Evolutionary conservation across 2,888 invertebrate genomes (phyloP), one percentile per base, ranked within the genome.

Genomic region (Torymus tubicola): DNA sequence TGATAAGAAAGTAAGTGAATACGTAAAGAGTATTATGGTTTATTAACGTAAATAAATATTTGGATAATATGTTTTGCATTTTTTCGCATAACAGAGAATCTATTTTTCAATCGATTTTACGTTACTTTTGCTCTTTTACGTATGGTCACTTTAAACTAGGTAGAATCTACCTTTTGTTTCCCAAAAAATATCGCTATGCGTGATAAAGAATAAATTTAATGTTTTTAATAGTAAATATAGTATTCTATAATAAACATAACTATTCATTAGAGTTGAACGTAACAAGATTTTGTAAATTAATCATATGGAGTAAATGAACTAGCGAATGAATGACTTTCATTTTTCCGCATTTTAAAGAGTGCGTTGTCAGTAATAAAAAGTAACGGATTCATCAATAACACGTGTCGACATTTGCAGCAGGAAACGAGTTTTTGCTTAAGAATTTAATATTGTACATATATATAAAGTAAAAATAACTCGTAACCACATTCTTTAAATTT

Each of bases 121-220:
- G 42, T 42, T 42, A 42, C 8, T 8, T 42, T 42, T 42, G 8
- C 8, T 42, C 42, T 42, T 42, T 42, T 42, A 42, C 42, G 42
- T 42, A 42, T 42, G 8, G 10, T 42, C 42, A 42, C 42, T 42
- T 42, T 18, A 70, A 50, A 14, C 58, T 53, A 71, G 77, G 63
- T 74, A 79, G 79, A 24, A 55, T 79, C 80, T 76, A 80, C 80
- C 80, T 80, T 71, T 76, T 60, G 61, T 21, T 57, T 64, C 70
- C 80, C 70, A 71, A 75, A 75, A 61, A 75, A 24, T 70, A 71
- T 80, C 12, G 80, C 31, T 76, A 67, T 65, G 71, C 80, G 67
- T 75, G 67, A 53, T 71, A 60, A 70, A 76, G 55, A 80, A 61
- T 75, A 70, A 75, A 76, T 69, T 21, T 64, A 64, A 71, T 31